A percentile compares a stretch with the other conserved stretches of the same genome.
Evolutionary conservation across 2,888 invertebrate species (phyloP).

Genomic region (Phragmatobia fuliginosa): DNA sequence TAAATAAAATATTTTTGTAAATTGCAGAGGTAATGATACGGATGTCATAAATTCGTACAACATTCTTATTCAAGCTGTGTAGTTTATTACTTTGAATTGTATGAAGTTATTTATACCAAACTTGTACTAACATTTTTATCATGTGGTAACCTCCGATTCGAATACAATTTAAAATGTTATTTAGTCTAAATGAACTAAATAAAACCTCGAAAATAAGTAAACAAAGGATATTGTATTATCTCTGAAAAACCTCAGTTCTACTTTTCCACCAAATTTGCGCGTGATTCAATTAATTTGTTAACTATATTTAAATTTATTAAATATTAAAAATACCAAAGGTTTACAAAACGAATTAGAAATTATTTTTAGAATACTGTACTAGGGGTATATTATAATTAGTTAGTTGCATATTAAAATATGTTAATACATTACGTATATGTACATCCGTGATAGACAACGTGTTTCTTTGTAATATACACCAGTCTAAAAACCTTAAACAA

Average conservation of each 20-base stretch:
- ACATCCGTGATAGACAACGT: background rate
- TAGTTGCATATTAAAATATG: background rate
- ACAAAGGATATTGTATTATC: background rate
- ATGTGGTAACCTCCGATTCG: background rate
- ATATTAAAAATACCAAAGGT: background rate
- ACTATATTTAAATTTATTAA: too few species aligned
- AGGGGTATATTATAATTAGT: background rate
- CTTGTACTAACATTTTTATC: background rate
- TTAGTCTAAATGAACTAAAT: background rate
- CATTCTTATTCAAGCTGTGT: background rate
- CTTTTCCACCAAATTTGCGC: too few species aligned
- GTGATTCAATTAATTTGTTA: background rate
- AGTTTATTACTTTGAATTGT: background rate
- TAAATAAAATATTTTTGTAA: background rate
- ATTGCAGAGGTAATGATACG: background rate
- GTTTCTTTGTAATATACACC: conserved; percentile 1
- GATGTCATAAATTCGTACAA: background rate
- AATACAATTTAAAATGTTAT: too few species aligned
- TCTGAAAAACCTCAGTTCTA: background rate
- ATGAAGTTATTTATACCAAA: background rate
- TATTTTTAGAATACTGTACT: background rate
- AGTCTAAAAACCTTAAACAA: background rate
- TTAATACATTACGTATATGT: background rate
- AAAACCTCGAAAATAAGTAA: background rate
- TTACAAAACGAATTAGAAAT: too few species aligned